Conservation (phyloP, 2,888 invertebrate genomes). For the Priocnemis perturbator region DNA sequence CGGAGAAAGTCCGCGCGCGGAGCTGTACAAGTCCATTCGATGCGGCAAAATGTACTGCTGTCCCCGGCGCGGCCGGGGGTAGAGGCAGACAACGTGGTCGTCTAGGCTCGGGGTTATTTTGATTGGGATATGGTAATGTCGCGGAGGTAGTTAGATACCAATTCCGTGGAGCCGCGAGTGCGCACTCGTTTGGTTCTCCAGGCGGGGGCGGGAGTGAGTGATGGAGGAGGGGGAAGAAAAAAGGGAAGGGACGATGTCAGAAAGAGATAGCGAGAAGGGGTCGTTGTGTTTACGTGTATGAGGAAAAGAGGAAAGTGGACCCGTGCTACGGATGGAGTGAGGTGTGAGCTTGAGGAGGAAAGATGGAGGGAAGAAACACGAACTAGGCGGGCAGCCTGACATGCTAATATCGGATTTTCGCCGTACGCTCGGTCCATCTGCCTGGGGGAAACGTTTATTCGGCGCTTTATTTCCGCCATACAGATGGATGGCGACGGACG, state of each 20-base stretch:
- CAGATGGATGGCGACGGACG: constrained; percentile 38
- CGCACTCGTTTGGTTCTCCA: constrained; percentile 25
- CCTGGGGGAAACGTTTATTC: constrained; percentile 56
- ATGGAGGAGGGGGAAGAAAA: constrained; percentile 23
- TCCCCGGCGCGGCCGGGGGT: not conserved
- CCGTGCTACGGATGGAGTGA: not conserved
- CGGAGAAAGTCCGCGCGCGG: not conserved
- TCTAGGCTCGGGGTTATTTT: constrained; percentile 51
- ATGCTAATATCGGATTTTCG: constrained; percentile 62
- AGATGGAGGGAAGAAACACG: constrained; percentile 53
- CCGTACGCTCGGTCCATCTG: constrained; percentile 54
- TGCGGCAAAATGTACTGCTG: constrained; percentile 37
- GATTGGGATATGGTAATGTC: constrained; percentile 58
- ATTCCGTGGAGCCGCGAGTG: constrained; percentile 54
- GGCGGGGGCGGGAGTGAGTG: constrained; percentile 33
- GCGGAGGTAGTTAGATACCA: constrained; percentile 45
- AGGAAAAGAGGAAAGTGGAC: not conserved
- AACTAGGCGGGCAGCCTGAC: constrained; percentile 55
- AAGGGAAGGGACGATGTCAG: constrained; percentile 15
- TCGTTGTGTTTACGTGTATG: not conserved
- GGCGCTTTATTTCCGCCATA: constrained; percentile 52
- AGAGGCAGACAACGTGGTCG: constrained; percentile 9
- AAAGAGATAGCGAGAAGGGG: constrained; percentile 7
- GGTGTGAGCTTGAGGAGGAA: constrained; percentile 5
- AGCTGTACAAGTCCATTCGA: constrained; percentile 26